A percentile compares a stretch with the other conserved stretches of the same genome.
phyloP scores from a whole-genome alignment of 2,797 vertebrate species.

The Acipenser transmontanus region DNA sequence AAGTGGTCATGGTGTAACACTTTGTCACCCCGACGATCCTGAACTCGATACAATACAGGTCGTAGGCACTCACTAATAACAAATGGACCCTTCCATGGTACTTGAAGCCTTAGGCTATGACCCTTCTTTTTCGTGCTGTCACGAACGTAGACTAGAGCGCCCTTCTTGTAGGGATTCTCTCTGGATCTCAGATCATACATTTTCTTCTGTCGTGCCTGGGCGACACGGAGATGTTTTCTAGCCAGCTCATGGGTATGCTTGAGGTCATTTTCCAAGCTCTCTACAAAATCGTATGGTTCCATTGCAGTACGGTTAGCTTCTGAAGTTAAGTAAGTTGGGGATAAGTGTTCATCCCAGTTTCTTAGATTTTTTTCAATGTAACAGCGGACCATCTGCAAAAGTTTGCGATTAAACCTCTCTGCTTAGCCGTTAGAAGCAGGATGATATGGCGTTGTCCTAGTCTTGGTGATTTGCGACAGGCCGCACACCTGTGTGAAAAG shows the following conservation, averaged over 20 bases:
- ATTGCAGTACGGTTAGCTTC: not conserved
- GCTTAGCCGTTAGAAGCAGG: not conserved
- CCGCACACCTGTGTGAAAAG: not conserved
- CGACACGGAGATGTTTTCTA: not conserved
- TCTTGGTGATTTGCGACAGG: not conserved
- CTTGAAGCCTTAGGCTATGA: too few species aligned
- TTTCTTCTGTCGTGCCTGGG: not conserved
- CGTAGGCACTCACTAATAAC: too few species aligned
- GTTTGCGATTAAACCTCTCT: not conserved
- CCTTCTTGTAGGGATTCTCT: too few species aligned
- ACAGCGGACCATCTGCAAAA: not conserved
- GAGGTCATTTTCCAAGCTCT: not conserved
- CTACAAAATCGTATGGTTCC: not conserved
- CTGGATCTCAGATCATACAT: not conserved
- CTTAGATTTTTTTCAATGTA: too few species aligned
- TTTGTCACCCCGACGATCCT: too few species aligned
- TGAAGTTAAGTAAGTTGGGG: too few species aligned
- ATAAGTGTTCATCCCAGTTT: too few species aligned
- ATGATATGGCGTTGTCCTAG: not conserved
- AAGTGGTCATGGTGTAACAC: too few species aligned
- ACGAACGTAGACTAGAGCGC: too few species aligned
- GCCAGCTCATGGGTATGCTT: not conserved
- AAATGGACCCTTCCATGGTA: too few species aligned
- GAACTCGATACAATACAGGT: too few species aligned
- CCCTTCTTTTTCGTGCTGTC: too few species aligned